phyloP scores from a whole-genome alignment of 2,888 invertebrate genomes.

The Drosophila fungiperda region DNA sequence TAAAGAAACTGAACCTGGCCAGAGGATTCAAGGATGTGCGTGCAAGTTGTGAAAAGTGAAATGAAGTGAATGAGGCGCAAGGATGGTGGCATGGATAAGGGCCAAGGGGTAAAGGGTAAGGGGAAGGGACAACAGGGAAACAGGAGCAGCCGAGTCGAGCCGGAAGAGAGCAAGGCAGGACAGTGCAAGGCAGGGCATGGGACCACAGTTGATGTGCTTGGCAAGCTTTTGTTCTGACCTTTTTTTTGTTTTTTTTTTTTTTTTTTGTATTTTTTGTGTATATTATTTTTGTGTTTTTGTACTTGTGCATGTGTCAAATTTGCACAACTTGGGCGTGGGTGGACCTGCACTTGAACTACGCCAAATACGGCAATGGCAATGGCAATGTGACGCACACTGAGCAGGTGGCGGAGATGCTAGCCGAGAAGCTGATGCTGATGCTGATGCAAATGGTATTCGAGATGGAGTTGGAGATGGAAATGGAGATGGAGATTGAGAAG shows the following conservation, averaged over 20 bases:
- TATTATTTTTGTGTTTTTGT: conserved; percentile 35
- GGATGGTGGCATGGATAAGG: not conserved
- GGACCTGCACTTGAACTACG: conserved; percentile 76
- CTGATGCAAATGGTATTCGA: conserved; percentile 2
- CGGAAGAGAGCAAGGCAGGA: not conserved
- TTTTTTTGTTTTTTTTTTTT: conserved; percentile 22
- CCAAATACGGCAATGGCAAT: conserved; percentile 28
- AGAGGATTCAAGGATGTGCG: conserved; percentile 46
- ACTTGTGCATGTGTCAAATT: conserved; percentile 83
- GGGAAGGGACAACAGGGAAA: not conserved
- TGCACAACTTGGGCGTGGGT: conserved; percentile 17
- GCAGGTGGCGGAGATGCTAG: conserved; percentile 7
- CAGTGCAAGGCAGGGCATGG: not conserved
- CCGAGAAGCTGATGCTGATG: conserved; percentile 1
- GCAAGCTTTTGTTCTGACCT: conserved; percentile 56
- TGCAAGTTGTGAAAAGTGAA: conserved; percentile 68
- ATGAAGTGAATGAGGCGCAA: conserved; percentile 57
- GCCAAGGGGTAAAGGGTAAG: not conserved
- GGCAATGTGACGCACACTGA: conserved; percentile 10
- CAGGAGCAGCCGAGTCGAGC: not conserved
- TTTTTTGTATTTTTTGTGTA: not conserved
- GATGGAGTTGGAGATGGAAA: conserved; percentile 11
- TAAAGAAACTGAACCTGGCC: conserved; percentile 40
- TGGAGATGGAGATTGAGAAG: conserved; percentile 11
- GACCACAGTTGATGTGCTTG: conserved; percentile 23